These are phyloP conservation scores for Tetragnatha montana DNA, from an alignment of 2,888 invertebrate species.

Conservation along the genomic window DNA sequence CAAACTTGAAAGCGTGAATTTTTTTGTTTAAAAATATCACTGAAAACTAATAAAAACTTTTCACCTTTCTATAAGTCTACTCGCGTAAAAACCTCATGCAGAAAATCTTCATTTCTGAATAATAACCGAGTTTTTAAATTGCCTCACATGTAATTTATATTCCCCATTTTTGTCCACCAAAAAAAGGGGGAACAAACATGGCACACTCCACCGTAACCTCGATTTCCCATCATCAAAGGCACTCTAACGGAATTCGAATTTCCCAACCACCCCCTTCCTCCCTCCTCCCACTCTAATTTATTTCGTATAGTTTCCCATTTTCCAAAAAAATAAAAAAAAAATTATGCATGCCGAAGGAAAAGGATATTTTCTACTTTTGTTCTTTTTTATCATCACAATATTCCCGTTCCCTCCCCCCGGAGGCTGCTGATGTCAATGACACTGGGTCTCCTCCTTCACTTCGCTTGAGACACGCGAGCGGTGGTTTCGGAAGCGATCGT, in stretches of 20 bases:
- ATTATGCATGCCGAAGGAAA: constrained; percentile 56
- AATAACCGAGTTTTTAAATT: too few species aligned
- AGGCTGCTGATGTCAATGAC: constrained; percentile 64
- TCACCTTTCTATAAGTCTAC: too few species aligned
- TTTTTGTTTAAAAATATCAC: too few species aligned
- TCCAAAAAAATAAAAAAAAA: constrained; percentile 39
- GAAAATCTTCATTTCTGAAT: too few species aligned
- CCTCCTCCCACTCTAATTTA: constrained; percentile 43
- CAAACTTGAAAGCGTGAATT: too few species aligned
- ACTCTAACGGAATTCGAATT: constrained; percentile 61
- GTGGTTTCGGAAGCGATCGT: not conserved
- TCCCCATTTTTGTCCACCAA: not conserved
- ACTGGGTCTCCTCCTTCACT: constrained; percentile 14
- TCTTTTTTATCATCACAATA: not conserved
- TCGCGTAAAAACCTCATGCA: too few species aligned
- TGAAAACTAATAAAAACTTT: too few species aligned
- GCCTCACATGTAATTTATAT: too few species aligned
- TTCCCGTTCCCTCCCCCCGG: not conserved
- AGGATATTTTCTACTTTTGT: constrained; percentile 2
- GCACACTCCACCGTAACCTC: not conserved
- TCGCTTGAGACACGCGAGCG: not conserved
- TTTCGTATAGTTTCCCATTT: constrained; percentile 45
- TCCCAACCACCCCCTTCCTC: constrained; percentile 17
- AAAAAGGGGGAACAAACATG: not conserved
- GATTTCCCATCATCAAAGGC: not conserved